phyloP scores from a whole-genome alignment of 1,140 invertebrate species.

The Calephelis virginiensis region DNA sequence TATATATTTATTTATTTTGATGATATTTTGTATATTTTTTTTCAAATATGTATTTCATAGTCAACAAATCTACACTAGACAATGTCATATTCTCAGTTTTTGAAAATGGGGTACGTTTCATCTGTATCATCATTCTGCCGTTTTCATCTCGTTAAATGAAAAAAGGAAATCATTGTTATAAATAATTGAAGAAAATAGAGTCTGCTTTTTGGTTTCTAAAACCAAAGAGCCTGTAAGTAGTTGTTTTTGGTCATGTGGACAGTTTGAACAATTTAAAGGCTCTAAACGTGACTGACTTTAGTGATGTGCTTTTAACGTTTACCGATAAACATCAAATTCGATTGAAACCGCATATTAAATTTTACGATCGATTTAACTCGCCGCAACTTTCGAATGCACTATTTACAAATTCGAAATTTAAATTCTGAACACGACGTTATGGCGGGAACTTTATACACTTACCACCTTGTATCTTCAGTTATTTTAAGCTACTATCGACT shows the following conservation, averaged over 20 bases:
- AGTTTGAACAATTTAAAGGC: conserved; percentile 57
- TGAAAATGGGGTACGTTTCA: too few relatives aligned
- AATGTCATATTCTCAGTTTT: too few relatives aligned
- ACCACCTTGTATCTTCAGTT: conserved; percentile 39
- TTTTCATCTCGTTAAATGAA: too few relatives aligned
- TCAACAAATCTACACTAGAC: too few relatives aligned
- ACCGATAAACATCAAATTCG: conserved; percentile 61
- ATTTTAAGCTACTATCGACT: conserved; percentile 19
- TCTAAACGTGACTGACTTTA: conserved; percentile 56
- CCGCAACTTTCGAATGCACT: conserved; percentile 54
- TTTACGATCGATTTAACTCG: conserved; percentile 70
- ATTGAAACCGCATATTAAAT: conserved; percentile 60
- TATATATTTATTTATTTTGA: too few relatives aligned
- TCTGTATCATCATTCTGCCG: too few relatives aligned
- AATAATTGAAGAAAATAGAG: too few relatives aligned
- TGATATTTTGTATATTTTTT: too few relatives aligned
- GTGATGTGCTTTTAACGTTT: conserved; percentile 53
- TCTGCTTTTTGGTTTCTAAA: too few relatives aligned
- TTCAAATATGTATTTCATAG: too few relatives aligned
- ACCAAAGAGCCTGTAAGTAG: too few relatives aligned
- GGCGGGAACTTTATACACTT: conserved; percentile 64
- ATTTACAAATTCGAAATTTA: conserved; percentile 62
- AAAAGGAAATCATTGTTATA: too few relatives aligned
- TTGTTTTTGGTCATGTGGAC: not conserved
- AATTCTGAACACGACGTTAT: conserved; percentile 58